A percentile compares a stretch with the other conserved stretches of the same genome.
Evolutionary conservation across 2,888 invertebrate species (phyloP).

Genomic region (Drosophila colorata): DNA sequence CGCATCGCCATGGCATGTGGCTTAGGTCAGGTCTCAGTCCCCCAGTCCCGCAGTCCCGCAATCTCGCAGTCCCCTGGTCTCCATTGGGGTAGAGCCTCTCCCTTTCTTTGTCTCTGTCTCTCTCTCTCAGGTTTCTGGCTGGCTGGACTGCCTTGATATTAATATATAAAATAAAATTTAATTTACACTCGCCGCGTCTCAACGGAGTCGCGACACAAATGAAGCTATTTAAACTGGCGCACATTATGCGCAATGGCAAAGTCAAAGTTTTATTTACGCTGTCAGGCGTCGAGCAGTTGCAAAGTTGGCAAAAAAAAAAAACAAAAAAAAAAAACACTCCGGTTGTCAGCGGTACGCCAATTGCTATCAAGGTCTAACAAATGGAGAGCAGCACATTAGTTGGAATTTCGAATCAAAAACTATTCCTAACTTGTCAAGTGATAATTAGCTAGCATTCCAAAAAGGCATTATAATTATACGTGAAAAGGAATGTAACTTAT

Average conservation of each 20-base stretch:
- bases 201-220: slow-evolving; percentile 33
- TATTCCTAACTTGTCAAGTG: background rate
- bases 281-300: slow-evolving; percentile 10
- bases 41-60: slow-evolving; percentile 3
- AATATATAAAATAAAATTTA: slow-evolving; percentile 45
- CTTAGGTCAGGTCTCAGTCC: slow-evolving; percentile 44
- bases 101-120: background rate
- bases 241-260: slow-evolving; percentile 19
- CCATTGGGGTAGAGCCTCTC: background rate
- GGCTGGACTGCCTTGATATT: slow-evolving; percentile 25
- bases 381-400: background rate
- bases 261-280: slow-evolving; percentile 14
- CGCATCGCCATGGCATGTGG: slow-evolving; percentile 30
- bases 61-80: background rate
- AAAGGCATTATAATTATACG: too few relatives aligned
- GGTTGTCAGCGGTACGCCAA: background rate
- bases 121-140: slow-evolving; percentile 5
- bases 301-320: background rate
- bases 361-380: background rate
- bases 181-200: slow-evolving; percentile 39
- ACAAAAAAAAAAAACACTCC: background rate
- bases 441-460: background rate
- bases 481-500: too few relatives aligned
- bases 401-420: background rate
- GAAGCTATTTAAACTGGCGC: slow-evolving; percentile 43